Evolutionary conservation across 2,888 invertebrate species (phyloP), one percentile per base, ranked within the genome.

Genomic region (Acanthococcus lagerstroemiae): DNA sequence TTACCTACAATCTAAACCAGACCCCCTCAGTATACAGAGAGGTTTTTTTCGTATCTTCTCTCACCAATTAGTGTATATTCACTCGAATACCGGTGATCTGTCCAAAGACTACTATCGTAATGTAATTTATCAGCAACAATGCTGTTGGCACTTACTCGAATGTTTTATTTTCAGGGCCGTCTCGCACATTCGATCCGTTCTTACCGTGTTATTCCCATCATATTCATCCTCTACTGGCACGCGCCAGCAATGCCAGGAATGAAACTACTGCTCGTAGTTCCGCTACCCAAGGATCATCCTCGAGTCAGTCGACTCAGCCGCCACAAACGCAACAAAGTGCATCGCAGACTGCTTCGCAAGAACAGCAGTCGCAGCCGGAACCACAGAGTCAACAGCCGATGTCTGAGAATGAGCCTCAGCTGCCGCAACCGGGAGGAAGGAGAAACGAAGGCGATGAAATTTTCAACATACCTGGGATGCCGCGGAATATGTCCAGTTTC

Each of bases 141-240:
- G 15, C 37, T 37, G 37, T 9, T 37, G 7, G 15, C 7, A 37
- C 37, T 37, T 37, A n/a, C n/a, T n/a, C 19, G 2, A 21, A 3
- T 19, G 15, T 48, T 48, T 48, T 48, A 15, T 30, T 30, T 3
- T 4, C 24, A 67, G 67, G 55, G 9, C 26, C 63, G 37, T 15
- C 21, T 22, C 61, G 67, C 7, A 50, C 80, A 65, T 83, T 84
- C 69, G 84, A 85, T 76, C 83, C 82, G 30, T 86, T 85, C 72
- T 77, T 88, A 70, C 84, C 84, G 1, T 88, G 87, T 73, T 84
- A 83, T 73, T 86, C 85, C 44, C 85, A 86, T 75, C 86, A 86
- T 72, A 78, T 85, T 46, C 67, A 69, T 54, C 58, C 80, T 79
- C 0, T 78, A 55, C 27, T 65, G 55, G 27, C 52, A 0, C 61